phyloP scores from a whole-genome alignment of 2,797 vertebrate species.

The Microcaecilia unicolor region DNA sequence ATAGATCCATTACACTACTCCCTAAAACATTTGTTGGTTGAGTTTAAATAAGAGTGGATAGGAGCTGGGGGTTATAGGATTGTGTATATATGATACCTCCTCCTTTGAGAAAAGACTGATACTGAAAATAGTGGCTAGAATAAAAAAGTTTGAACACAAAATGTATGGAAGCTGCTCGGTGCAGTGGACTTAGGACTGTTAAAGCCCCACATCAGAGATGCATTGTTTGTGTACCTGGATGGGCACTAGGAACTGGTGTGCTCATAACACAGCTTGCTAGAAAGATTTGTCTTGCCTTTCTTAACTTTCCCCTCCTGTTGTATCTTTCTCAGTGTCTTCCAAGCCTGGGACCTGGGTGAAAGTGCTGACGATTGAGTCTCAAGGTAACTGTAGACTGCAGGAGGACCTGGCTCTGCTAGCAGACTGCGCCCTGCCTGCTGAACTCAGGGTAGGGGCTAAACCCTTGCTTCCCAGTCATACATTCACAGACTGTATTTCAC shows the following conservation, averaged over 20 bases:
- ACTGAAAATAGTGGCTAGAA: too few species aligned
- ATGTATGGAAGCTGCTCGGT: background rate
- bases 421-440: conserved; percentile 76
- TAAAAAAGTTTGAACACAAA: too few species aligned
- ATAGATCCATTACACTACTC: too few species aligned
- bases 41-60: too few species aligned
- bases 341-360: conserved; percentile 93
- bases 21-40: too few species aligned
- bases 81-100: too few species aligned
- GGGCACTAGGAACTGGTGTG: too few species aligned
- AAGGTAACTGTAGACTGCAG: conserved; percentile 67
- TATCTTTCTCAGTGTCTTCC: conserved; percentile 84
- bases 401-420: conserved; percentile 86
- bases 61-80: too few species aligned
- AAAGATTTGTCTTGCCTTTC: background rate
- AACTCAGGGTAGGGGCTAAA: conserved; percentile 69
- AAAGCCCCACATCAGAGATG: background rate
- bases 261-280: too few species aligned
- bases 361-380: conserved; percentile 82
- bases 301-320: conserved; percentile 18
- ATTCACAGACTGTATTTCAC: fast-evolving
- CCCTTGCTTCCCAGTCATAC: too few species aligned
- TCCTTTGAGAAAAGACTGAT: too few species aligned
- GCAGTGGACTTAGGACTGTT: background rate
- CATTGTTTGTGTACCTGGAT: too few species aligned